Conservation (phyloP, 2,888 invertebrate genomes). For the Pantelozetes paolii region DNA sequence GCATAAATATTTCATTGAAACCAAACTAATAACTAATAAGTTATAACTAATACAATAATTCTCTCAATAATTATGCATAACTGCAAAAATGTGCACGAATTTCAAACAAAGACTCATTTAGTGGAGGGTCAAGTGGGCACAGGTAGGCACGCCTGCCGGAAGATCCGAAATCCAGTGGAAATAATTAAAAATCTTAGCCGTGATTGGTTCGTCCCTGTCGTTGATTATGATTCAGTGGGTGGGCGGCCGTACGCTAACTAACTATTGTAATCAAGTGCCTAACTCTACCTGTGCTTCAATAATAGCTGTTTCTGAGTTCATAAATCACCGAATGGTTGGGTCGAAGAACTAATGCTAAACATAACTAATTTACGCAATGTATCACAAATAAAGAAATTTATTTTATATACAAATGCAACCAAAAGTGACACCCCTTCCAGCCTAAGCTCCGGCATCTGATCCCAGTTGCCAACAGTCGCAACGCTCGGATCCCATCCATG, state of each 20-base stretch:
- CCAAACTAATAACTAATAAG: constrained; percentile 11
- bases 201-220: constrained; percentile 35
- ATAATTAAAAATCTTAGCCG: constrained; percentile 33
- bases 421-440: constrained; percentile 34
- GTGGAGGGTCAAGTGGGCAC: constrained; percentile 23
- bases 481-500: constrained; percentile 18
- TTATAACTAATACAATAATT: constrained; percentile 27
- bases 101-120: constrained; percentile 34
- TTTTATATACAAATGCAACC: background rate
- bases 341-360: constrained; percentile 21
- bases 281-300: constrained; percentile 14
- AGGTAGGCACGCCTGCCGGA: constrained; percentile 35
- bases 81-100: constrained; percentile 30
- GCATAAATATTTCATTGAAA: constrained; percentile 15
- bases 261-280: constrained; percentile 2
- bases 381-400: constrained; percentile 2
- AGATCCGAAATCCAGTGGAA: constrained; percentile 22
- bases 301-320: background rate
- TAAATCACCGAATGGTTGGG: constrained; percentile 22
- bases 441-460: background rate
- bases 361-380: constrained; percentile 33
- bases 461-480: background rate
- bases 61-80: constrained; percentile 29
- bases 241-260: constrained; percentile 27
- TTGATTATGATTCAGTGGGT: constrained; percentile 37